Conservation (phyloP, 2,888 invertebrate genomes). For the Digitonthophagus gazella region DNA sequence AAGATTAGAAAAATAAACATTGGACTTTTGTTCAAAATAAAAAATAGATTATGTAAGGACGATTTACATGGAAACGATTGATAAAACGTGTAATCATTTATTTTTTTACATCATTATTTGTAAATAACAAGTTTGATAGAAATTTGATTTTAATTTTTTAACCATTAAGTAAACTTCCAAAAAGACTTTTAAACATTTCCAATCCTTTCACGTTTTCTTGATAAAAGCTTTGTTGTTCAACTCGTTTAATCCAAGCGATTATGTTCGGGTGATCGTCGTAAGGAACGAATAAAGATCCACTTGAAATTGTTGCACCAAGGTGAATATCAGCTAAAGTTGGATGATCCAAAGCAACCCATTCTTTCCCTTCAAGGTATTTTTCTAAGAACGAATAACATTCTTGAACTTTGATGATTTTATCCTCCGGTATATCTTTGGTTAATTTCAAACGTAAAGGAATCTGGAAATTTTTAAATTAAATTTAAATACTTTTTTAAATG, state of each 20-base stretch:
- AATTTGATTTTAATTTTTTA: too few relatives aligned
- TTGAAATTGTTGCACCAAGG: slow-evolving; percentile 45
- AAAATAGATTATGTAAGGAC: too few relatives aligned
- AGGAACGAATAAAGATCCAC: slow-evolving; percentile 41
- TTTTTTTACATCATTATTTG: too few relatives aligned
- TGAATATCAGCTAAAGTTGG: slow-evolving; percentile 58
- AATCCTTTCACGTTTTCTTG: slow-evolving; percentile 23
- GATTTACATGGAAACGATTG: too few relatives aligned
- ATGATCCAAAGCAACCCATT: slow-evolving; percentile 55
- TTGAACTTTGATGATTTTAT: slow-evolving; percentile 11
- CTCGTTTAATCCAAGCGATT: slow-evolving; percentile 42
- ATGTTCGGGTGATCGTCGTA: slow-evolving; percentile 38
- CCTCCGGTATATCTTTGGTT: slow-evolving; percentile 22
- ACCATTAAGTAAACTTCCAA: too few relatives aligned
- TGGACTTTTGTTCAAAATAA: too few relatives aligned
- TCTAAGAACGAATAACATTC: slow-evolving; percentile 54
- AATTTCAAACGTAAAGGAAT: slow-evolving; percentile 40
- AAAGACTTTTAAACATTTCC: slow-evolving; percentile 9
- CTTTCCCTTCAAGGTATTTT: slow-evolving; percentile 49
- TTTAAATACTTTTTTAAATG: background rate
- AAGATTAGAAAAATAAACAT: too few relatives aligned
- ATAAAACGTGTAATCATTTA: too few relatives aligned
- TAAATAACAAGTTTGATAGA: too few relatives aligned
- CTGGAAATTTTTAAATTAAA: slow-evolving; percentile 49
- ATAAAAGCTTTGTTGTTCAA: slow-evolving; percentile 41